These are phyloP conservation scores for Syrrhaptes paradoxus DNA, from an alignment of 2,113 vertebrate genomes.

Conservation along the genomic window DNA sequence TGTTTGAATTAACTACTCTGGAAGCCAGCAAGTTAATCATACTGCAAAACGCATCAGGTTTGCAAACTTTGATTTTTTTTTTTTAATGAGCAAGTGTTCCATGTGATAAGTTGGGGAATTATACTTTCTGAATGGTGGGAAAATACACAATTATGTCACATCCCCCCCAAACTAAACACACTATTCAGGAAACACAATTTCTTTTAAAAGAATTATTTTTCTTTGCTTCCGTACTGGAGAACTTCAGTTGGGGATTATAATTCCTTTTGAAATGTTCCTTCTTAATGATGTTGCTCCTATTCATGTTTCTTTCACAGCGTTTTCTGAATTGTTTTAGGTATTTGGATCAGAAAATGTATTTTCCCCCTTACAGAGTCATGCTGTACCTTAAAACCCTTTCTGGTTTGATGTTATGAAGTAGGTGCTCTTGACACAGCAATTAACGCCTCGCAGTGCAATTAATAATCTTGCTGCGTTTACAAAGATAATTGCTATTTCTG, in stretches of 20 bases:
- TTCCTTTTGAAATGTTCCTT: neutral
- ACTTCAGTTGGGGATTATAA: neutral
- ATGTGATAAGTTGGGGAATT: constrained; percentile 22
- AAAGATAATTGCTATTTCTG: neutral
- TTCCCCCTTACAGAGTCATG: neutral
- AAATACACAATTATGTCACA: constrained; percentile 13
- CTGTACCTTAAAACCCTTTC: neutral
- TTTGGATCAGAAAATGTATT: neutral
- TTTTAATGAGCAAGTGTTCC: neutral
- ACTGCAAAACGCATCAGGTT: neutral
- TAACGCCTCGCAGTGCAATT: neutral
- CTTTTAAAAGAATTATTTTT: neutral
- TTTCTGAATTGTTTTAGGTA: neutral
- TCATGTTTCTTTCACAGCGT: neutral
- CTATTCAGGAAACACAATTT: neutral
- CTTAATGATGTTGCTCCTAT: neutral
- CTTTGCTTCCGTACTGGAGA: neutral
- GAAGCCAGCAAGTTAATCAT: neutral
- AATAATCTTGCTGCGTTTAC: neutral
- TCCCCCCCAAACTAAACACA: neutral
- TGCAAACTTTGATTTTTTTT: neutral
- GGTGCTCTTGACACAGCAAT: neutral
- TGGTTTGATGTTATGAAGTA: neutral
- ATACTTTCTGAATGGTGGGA: constrained; percentile 35
- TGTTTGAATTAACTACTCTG: neutral